phyloP scores from a whole-genome alignment of 2,888 invertebrate genomes.

The Meganola albula region DNA sequence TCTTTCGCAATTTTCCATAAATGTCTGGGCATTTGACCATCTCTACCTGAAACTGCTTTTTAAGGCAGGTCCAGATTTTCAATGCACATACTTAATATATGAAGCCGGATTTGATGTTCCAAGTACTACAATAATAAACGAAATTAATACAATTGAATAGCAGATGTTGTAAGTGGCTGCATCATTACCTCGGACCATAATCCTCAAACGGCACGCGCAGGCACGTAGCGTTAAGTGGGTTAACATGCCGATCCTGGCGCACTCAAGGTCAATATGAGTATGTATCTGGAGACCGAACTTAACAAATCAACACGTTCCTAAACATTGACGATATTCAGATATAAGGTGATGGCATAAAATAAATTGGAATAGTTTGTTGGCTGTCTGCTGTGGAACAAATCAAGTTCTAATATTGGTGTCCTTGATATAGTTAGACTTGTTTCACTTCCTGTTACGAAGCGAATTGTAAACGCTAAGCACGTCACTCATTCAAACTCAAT shows the following conservation, averaged over 20 bases:
- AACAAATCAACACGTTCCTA: too few species aligned
- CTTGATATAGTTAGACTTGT: slow-evolving; percentile 68
- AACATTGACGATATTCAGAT: too few species aligned
- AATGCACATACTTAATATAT: too few species aligned
- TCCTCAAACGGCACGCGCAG: slow-evolving; percentile 54
- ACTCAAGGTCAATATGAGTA: slow-evolving; percentile 65
- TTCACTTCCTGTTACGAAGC: slow-evolving; percentile 65
- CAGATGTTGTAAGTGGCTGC: slow-evolving; percentile 50
- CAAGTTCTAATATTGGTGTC: slow-evolving; percentile 59
- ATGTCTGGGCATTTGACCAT: too few species aligned
- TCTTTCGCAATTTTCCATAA: too few species aligned
- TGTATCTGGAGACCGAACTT: too few species aligned
- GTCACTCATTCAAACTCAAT: slow-evolving; percentile 73
- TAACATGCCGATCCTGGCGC: slow-evolving; percentile 53
- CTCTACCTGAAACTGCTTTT: too few species aligned
- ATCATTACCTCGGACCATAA: slow-evolving; percentile 48
- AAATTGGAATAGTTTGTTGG: slow-evolving; percentile 24
- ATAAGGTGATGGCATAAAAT: too few species aligned
- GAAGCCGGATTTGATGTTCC: too few species aligned
- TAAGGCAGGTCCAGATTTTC: too few species aligned
- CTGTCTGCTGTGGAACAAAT: too few species aligned
- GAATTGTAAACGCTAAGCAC: slow-evolving; percentile 67
- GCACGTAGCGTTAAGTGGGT: slow-evolving; percentile 64
- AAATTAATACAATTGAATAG: slow-evolving; percentile 12
- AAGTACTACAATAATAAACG: too few species aligned